Base-by-base conservation (phyloP, 2,113 vertebrate genomes). In the Rhagologus leucostigma region DNA sequence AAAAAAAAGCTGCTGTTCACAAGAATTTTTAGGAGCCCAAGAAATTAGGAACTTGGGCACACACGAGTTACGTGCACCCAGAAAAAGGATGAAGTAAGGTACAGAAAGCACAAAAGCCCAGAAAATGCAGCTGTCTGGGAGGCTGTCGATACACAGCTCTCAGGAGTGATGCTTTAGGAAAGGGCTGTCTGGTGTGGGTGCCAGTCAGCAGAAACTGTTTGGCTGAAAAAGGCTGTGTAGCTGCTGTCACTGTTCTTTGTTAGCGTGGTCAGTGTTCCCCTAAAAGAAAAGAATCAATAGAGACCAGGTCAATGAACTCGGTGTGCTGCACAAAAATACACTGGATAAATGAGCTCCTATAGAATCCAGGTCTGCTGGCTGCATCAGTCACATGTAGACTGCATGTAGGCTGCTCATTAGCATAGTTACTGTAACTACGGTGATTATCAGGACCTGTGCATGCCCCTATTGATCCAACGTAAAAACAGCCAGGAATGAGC, bases 241-340 rank as follows among this genome's bases (percentile, higher is more conserved):
- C 65, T 91, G 73, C 86, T 75, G 69, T 37, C 70, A 9, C 63
- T 85, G 7, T 17, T 68, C 53, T 91, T 68, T 50, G 24, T 60
- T 76, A 85, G 69, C 0, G 0, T 0, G 0, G 49, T 33, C 26
- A 1, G 30, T 2, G 2, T 39, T 89, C 49, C 62, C 70, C 53
- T 49, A 15, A 64, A 84, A 70, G 82, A 87, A 55, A 29, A 46
- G 80, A 59, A 33, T 78, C 63, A 8, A 10, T 18, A 39, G 46
- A 71, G 81, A 27, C 37, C 32, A 35, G 35, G 57, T 46, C 57
- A 73, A 11, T 70, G 53, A 69, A 27, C 47, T 74, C 22, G 6
- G 32, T 22, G 46, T 5, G 2, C 70, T 64, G 91, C n/a, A 27
- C 46, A 60, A 64, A 74, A 74, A 6, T 11, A 35, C 3, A 1